Conservation (phyloP, 2,797 vertebrate genomes). For the Diplodus puntazzo region DNA sequence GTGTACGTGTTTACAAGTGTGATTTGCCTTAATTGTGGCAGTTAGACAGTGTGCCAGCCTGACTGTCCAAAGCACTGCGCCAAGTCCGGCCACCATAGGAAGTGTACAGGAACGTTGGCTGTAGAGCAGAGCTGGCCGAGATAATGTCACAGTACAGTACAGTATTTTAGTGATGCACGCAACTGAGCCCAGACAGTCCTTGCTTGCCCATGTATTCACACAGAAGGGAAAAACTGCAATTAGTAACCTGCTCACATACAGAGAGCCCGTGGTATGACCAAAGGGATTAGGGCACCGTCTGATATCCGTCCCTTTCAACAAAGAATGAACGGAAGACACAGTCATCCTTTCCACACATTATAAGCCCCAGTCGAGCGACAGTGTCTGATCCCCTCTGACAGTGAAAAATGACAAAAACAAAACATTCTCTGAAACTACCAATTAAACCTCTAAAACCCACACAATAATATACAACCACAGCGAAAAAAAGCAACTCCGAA, state of each 20-base stretch:
- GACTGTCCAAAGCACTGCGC: conserved; percentile 41
- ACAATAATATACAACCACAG: background rate
- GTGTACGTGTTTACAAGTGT: conserved; percentile 26
- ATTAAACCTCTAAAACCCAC: background rate
- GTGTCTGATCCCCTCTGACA: conserved; percentile 6
- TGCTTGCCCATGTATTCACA: conserved; percentile 3
- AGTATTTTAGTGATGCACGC: conserved; percentile 60
- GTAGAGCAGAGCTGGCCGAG: conserved; percentile 61
- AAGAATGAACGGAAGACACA: conserved; percentile 12
- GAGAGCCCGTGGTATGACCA: conserved; percentile 24
- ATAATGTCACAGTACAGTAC: conserved; percentile 63
- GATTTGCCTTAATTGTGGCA: conserved; percentile 32
- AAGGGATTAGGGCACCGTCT: conserved; percentile 20
- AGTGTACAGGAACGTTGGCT: conserved; percentile 39
- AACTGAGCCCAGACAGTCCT: conserved; percentile 11
- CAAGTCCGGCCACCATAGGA: conserved; percentile 67
- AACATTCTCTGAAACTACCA: background rate
- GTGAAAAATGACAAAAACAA: background rate
- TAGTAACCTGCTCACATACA: conserved; percentile 38
- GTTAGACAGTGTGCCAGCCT: conserved; percentile 24
- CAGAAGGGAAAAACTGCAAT: conserved; percentile 18
- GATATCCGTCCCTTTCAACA: conserved; percentile 25
- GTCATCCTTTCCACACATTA: conserved; percentile 9
- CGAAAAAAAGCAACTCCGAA: background rate
- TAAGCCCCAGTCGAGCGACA: conserved; percentile 9